phyloP scores from a whole-genome alignment of 2,888 invertebrate genomes.

The Pyrocoelia pectoralis region DNA sequence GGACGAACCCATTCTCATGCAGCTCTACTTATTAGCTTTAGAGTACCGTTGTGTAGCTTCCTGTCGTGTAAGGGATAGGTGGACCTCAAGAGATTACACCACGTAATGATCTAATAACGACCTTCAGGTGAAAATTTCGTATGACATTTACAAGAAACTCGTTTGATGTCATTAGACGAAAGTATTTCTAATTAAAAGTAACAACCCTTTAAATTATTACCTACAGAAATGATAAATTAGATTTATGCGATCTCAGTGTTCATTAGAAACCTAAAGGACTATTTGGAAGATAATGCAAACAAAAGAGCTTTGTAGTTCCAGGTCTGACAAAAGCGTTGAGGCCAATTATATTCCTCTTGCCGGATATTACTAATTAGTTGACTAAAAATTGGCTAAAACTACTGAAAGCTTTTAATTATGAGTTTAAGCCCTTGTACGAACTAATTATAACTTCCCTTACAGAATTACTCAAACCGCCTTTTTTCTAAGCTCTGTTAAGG shows the following conservation, averaged over 20 bases:
- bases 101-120: slow-evolving; percentile 40
- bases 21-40: slow-evolving; percentile 31
- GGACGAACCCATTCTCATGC: slow-evolving; percentile 30
- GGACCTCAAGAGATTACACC: slow-evolving; percentile 27
- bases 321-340: slow-evolving; percentile 6
- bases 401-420: slow-evolving; percentile 1
- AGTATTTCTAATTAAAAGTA: too few species aligned
- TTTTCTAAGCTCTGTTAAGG: too few species aligned
- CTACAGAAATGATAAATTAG: neutral
- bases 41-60: slow-evolving; percentile 28
- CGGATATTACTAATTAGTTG: slow-evolving; percentile 2
- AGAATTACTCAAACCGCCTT: too few species aligned
- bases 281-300: slow-evolving; percentile 12
- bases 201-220: neutral
- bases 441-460: too few species aligned
- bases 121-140: slow-evolving; percentile 33
- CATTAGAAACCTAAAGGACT: slow-evolving; percentile 6
- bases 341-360: slow-evolving; percentile 6
- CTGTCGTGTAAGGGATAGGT: slow-evolving; percentile 29
- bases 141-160: neutral
- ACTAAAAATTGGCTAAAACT: neutral
- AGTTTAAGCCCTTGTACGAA: too few species aligned
- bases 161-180: neutral
- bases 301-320: slow-evolving; percentile 13
- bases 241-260: neutral